Evolutionary conservation across 2,113 vertebrate genomes (phyloP), one percentile per base, ranked within the genome.

Genomic region (Leptobrachium leishanense): DNA sequence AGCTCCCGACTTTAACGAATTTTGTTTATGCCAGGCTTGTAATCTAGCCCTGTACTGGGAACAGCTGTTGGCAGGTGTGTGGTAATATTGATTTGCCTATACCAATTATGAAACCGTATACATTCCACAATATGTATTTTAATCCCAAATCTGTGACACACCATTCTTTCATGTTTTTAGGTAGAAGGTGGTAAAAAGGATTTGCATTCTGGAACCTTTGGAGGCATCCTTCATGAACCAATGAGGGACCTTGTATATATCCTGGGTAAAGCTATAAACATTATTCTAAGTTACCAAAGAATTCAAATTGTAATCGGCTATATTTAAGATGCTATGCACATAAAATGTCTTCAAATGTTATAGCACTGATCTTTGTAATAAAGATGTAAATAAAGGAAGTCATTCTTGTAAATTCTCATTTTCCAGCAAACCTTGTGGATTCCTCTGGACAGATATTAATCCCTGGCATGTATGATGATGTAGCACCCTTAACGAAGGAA

Each of bases 381-480:
- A 62, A 6, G 13, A 20, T 62, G 6, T 62, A 62, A 62, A 3
- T 62, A 62, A 7, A 12, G 3, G n/a, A 7, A 12, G 6, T 7
- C 11, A 5, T 7, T 4, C 57, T 4, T 62, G 11, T 15, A 12
- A 43, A 39, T 41, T 2, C 68, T 74, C 77, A 20, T 2, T 79
- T 5, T 63, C 13, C 81, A 99, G 96, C 93, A 43, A 95, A 94
- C 42, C 91, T 98, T 63, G 94, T 96, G 74, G 94, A 94, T 83
- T 85, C 92, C 5, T 91, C 89, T 0, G 97, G 96, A 9, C 85
- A 0, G 42, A 98, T 98, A 83, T 89, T 95, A 81, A 90, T 98
- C 74, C 96, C 96, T 10, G 95, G 95, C 46, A 94, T 98, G 85
- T 92, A 93, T 0, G 94, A 95, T 6, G 90, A 89, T 0, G 89